A percentile compares a stretch with the other conserved stretches of the same genome.
These are phyloP conservation scores for Drosophila takahashii DNA, from an alignment of 1,140 invertebrate genomes.

Conservation along the genomic window DNA sequence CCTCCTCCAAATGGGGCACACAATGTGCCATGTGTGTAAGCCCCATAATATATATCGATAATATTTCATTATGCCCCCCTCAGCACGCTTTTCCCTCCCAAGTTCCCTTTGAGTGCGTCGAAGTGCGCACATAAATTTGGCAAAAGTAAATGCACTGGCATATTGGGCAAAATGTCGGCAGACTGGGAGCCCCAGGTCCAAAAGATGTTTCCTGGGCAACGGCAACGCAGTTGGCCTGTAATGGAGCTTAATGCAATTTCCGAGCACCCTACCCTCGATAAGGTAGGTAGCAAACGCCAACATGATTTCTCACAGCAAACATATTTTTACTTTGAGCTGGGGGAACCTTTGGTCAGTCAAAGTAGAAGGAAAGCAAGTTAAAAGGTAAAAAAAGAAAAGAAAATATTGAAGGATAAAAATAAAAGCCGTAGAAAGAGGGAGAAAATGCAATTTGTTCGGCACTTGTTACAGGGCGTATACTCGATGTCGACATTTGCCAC, in stretches of 20 bases:
- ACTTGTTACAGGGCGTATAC: conserved; percentile 73
- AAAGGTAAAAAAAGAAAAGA: conserved; percentile 2
- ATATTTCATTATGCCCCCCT: conserved; percentile 69
- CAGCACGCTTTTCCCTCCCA: not conserved
- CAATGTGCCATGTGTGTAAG: conserved; percentile 58
- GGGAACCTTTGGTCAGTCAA: conserved; percentile 12
- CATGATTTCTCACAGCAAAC: conserved; percentile 60
- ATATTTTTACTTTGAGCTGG: conserved; percentile 53
- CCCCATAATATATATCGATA: conserved; percentile 77
- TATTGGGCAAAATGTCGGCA: conserved; percentile 63
- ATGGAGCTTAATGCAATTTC: conserved; percentile 78
- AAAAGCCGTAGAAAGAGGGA: not conserved
- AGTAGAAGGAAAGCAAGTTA: conserved; percentile 10
- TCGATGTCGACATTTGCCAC: conserved; percentile 77
- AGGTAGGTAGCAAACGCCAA: conserved; percentile 19
- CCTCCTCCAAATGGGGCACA: conserved; percentile 15
- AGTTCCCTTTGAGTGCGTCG: conserved; percentile 41
- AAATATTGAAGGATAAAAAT: conserved; percentile 1
- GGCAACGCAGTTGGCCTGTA: conserved; percentile 55
- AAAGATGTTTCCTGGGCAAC: conserved; percentile 27
- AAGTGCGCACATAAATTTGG: conserved; percentile 76
- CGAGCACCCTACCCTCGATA: conserved; percentile 9
- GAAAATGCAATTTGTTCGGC: conserved; percentile 67
- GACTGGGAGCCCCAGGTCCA: conserved; percentile 4
- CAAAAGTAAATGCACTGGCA: conserved; percentile 78